Percentiles rank a stretch among this genome's conserved stretches.
Conservation (phyloP, 2,888 invertebrate species). For the Pteria penguin region DNA sequence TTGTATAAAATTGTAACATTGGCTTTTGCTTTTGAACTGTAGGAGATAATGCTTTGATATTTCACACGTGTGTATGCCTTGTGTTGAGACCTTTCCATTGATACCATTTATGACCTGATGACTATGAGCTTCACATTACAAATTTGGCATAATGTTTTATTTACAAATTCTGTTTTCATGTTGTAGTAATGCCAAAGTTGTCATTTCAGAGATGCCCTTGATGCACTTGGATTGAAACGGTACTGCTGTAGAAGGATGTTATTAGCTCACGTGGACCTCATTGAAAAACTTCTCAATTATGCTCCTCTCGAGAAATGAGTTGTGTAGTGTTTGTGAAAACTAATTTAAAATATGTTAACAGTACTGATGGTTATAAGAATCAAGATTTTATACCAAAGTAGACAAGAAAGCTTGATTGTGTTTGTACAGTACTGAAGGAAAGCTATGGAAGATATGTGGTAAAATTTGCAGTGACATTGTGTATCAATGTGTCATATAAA, state of each 20-base stretch:
- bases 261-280: constrained; percentile 98
- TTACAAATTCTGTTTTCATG: no score
- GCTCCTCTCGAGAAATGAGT: constrained; percentile 95
- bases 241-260: constrained; percentile 99
- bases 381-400: no score
- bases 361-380: no score
- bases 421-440: no score
- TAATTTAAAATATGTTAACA: no score
- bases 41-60: neutral
- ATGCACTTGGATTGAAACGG: constrained; percentile 92
- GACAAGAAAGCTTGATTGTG: no score
- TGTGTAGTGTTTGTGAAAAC: no score
- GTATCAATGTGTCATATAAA: no score
- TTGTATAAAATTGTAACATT: no score
- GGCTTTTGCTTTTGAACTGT: neutral
- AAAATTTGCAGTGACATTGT: no score
- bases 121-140: neutral
- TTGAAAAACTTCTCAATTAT: constrained; percentile 99
- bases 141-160: no score
- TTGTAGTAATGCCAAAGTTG: neutral
- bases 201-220: constrained; percentile 91
- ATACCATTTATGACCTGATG: neutral
- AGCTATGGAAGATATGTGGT: no score
- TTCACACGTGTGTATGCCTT: neutral
- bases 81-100: neutral